Percentiles rank a stretch among this genome's conserved stretches.
These are phyloP conservation scores for Drosophila ambigua DNA, from an alignment of 1,140 invertebrate species.

Conservation along the genomic window DNA sequence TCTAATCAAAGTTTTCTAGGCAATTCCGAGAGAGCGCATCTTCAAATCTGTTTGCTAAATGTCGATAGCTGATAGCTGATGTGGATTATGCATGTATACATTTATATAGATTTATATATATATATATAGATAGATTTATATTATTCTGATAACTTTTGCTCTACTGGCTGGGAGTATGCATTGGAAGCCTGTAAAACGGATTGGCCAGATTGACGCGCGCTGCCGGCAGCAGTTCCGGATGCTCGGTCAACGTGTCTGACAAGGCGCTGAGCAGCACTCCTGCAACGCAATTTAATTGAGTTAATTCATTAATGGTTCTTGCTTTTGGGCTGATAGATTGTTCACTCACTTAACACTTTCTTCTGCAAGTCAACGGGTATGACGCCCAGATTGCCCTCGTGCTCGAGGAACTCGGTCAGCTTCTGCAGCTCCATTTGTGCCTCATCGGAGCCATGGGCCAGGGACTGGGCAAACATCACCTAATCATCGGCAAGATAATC, in stretches of 20 bases:
- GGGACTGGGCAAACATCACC: conserved; percentile 89
- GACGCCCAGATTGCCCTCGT: conserved; percentile 88
- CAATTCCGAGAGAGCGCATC: conserved; percentile 72
- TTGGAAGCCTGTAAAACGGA: conserved; percentile 73
- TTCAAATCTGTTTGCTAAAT: conserved; percentile 41
- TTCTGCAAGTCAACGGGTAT: conserved; percentile 89
- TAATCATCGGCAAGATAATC: conserved; percentile 46
- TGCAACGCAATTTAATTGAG: conserved; percentile 58
- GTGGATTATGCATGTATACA: conserved; percentile 59
- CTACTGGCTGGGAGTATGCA: conserved; percentile 66
- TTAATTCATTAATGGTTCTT: too few species aligned
- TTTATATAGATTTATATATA: conserved; percentile 44
- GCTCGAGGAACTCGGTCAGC: conserved; percentile 88
- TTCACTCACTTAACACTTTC: conserved; percentile 88
- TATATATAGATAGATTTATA: conserved; percentile 44
- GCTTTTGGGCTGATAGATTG: too few species aligned
- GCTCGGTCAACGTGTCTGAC: conserved; percentile 88
- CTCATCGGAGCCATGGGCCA: conserved; percentile 87
- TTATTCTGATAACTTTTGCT: conserved; percentile 52
- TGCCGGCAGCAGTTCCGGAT: conserved; percentile 86
- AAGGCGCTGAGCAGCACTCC: conserved; percentile 89
- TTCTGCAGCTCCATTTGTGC: conserved; percentile 88
- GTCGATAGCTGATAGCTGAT: conserved; percentile 48
- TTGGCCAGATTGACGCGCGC: conserved; percentile 83
- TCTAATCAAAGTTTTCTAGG: conserved; percentile 28